These are phyloP conservation scores for Ariopsis seemanni DNA, from an alignment of 2,113 vertebrate genomes.

Conservation along the genomic window DNA sequence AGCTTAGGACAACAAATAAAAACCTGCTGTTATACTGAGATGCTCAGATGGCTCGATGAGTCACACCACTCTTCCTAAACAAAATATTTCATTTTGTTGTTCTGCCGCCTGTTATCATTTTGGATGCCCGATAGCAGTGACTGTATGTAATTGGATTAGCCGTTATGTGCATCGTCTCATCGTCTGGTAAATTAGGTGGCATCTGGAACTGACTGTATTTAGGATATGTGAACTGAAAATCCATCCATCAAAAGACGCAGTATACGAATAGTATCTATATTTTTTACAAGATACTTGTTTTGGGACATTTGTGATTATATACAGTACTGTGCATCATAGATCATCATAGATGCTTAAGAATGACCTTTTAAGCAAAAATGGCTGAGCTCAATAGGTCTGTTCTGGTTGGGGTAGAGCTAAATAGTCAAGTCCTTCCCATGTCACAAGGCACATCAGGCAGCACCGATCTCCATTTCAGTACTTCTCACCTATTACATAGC, in stretches of 20 bases:
- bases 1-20: conserved; percentile 11
- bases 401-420: neutral
- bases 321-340: neutral
- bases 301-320: neutral
- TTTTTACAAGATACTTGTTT: neutral
- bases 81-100: neutral
- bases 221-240: neutral
- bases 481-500: too few relatives aligned
- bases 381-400: neutral
- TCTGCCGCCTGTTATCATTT: conserved; percentile 3
- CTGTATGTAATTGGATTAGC: conserved; percentile 27
- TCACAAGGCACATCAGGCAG: too few relatives aligned
- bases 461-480: too few relatives aligned
- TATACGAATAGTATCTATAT: neutral
- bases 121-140: neutral
- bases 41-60: conserved; percentile 7
- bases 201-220: conserved; percentile 4
- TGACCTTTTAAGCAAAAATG: neutral
- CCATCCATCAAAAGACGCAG: neutral
- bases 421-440: too few relatives aligned
- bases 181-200: conserved; percentile 22
- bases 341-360: neutral
- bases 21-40: neutral
- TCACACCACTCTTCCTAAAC: conserved; percentile 8
- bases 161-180: conserved; percentile 7